Evolutionary conservation across 1,140 invertebrate species (phyloP).

Genomic region (Leptonema lineaticorne): DNA sequence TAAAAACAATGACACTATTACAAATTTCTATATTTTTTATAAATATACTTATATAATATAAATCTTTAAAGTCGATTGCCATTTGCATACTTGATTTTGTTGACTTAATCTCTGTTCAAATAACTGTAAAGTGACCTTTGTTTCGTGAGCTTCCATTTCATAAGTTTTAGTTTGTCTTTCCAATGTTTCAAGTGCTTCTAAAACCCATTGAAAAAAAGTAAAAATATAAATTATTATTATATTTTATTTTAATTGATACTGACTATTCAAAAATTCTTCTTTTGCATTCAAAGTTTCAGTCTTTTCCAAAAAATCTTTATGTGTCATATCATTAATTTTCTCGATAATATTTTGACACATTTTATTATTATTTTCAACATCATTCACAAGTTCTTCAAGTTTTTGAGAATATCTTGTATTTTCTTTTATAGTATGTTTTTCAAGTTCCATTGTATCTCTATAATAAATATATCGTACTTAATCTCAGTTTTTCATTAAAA

Average conservation of each 20-base stretch:
- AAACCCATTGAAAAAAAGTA: constrained; percentile 8
- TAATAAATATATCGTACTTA: not conserved
- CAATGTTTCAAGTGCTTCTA: constrained; percentile 33
- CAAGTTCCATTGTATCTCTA: constrained; percentile 28
- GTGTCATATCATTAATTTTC: constrained; percentile 27
- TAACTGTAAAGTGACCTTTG: constrained; percentile 18
- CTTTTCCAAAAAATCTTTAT: not conserved
- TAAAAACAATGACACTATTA: constrained; percentile 31
- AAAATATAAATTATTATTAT: constrained; percentile 6
- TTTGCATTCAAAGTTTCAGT: constrained; percentile 16
- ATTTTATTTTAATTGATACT: constrained; percentile 2
- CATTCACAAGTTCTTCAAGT: constrained; percentile 21
- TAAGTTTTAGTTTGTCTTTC: constrained; percentile 27
- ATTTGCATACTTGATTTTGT: constrained; percentile 28
- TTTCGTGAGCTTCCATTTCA: constrained; percentile 30
- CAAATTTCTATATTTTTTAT: not conserved
- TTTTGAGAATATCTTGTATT: constrained; percentile 32
- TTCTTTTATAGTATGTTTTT: constrained; percentile 31
- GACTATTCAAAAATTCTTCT: constrained; percentile 36
- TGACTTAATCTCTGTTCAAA: constrained; percentile 45
- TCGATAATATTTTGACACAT: constrained; percentile 28
- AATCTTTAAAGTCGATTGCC: not conserved
- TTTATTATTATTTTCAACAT: constrained; percentile 33
- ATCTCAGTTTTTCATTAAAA: not conserved
- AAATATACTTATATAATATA: constrained; percentile 1